Evolutionary conservation across 2,888 invertebrate genomes (phyloP), one percentile per base, ranked within the genome.

Genomic region (Deilephila porcellus): DNA sequence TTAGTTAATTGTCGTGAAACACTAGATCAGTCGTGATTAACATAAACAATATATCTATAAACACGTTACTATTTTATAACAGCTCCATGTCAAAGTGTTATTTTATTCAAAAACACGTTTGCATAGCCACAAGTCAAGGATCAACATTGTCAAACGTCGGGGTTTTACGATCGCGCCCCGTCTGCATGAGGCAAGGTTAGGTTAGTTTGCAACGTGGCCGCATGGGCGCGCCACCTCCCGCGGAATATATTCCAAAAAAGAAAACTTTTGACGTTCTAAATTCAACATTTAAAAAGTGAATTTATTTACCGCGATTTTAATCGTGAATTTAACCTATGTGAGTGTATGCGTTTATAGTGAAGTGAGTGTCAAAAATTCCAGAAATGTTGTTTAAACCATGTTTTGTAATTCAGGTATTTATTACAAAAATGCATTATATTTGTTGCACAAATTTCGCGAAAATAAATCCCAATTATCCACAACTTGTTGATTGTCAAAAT

Each of bases 121-220:
- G 37, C 71, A 72, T 70, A 34, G 32, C n/a, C 19, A 72, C 59
- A 59, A 70, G 25, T 56, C 84, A 87, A 91, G 91, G 82, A 93
- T 88, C 93, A 93, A 93, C 90, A 90, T 74, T 82, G 79, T 81
- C 85, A 76, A 78, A 78, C 80, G 79, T 77, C 83, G 81, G 81
- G 78, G 78, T 88, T 86, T 88, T 86, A 86, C 88, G 89, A 88
- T 79, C 84, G 84, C 84, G 82, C 84, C 84, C 88, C 82, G 87
- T 82, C 84, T 88, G 91, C 88, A 86, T 87, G 89, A 85, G 85
- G 90, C 86, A 89, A 91, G 90, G 92, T 92, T 91, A 93, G 93
- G 92, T 93, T 93, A 93, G 93, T 93, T 91, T 88, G 89, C 92
- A 92, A 91, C 93, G 93, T 91, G 94, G 90, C 86, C 90, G 93